phyloP scores from a whole-genome alignment of 2,797 vertebrate genomes.

The Acestrorhynchus altus region DNA sequence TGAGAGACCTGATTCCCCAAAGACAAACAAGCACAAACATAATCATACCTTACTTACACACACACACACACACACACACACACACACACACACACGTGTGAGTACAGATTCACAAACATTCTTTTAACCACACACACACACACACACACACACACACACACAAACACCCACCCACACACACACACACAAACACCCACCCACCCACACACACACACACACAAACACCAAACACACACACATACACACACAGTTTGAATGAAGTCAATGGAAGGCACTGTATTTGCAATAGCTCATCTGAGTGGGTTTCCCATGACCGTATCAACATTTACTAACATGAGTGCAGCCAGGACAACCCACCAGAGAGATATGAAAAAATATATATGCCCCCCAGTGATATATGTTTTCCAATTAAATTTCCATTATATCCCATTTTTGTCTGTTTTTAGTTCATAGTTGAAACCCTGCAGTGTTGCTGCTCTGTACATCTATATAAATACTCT shows the following conservation, averaged over 20 bases:
- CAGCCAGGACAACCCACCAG: constrained; percentile 15
- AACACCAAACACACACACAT: constrained; percentile 15
- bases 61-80: constrained; percentile 13
- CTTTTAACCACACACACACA: constrained; percentile 31
- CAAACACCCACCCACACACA: constrained; percentile 19
- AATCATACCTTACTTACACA: neutral
- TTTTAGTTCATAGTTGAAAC: too few species aligned
- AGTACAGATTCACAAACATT: constrained; percentile 16
- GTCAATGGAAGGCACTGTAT: constrained; percentile 29
- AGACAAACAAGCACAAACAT: constrained; percentile 50
- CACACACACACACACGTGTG: constrained; percentile 13
- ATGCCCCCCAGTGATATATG: neutral
- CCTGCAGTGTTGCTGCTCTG: too few species aligned
- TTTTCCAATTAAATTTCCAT: too few species aligned
- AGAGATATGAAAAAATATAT: constrained; percentile 3
- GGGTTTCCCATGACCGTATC: constrained; percentile 16
- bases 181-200: constrained; percentile 16
- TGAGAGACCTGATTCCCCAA: constrained; percentile 45
- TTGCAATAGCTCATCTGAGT: constrained; percentile 15
- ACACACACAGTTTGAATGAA: neutral
- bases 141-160: constrained; percentile 15
- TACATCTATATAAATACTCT: too few species aligned
- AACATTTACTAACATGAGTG: constrained; percentile 17
- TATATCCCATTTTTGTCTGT: too few species aligned
- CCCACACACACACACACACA: constrained; percentile 30